phyloP scores from a whole-genome alignment of 2,797 vertebrate species.

The Zenarchopterus dispar region DNA sequence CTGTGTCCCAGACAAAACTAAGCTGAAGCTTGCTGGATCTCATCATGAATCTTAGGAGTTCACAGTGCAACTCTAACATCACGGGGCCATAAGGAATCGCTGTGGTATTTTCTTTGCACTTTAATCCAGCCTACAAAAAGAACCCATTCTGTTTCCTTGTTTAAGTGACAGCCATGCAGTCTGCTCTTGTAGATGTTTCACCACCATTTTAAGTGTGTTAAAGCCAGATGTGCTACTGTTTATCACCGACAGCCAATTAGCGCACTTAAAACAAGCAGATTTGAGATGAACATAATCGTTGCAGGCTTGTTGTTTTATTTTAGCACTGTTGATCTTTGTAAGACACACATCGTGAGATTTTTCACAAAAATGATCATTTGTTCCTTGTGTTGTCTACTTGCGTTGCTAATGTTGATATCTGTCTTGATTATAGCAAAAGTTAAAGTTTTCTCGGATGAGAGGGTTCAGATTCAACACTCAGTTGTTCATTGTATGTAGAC shows the following conservation, averaged over 20 bases:
- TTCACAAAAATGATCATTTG: conserved; percentile 6
- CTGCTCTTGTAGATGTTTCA: conserved; percentile 8
- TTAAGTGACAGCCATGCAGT: conserved; percentile 6
- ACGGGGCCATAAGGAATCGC: neutral
- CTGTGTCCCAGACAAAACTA: no score
- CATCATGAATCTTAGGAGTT: no score
- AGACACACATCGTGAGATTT: conserved; percentile 18
- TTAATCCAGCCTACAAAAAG: neutral
- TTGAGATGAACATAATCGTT: conserved; percentile 17
- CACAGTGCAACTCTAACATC: neutral
- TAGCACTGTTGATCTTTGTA: conserved; percentile 9
- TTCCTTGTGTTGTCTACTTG: conserved; percentile 17
- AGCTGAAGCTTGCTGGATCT: no score
- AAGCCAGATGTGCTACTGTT: conserved; percentile 51
- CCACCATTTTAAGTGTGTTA: conserved; percentile 25
- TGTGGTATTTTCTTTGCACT: neutral
- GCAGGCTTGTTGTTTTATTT: conserved; percentile 27
- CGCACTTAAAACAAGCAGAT: conserved; percentile 28
- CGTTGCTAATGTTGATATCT: conserved; percentile 1
- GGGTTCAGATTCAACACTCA: neutral
- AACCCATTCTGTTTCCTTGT: neutral
- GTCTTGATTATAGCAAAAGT: neutral
- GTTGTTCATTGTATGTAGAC: neutral
- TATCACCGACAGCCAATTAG: conserved; percentile 53
- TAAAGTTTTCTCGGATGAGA: conserved; percentile 9